These are phyloP conservation scores for Vulpes vulpes DNA, from an alignment of 2,113 vertebrate species.

Conservation along the genomic window DNA sequence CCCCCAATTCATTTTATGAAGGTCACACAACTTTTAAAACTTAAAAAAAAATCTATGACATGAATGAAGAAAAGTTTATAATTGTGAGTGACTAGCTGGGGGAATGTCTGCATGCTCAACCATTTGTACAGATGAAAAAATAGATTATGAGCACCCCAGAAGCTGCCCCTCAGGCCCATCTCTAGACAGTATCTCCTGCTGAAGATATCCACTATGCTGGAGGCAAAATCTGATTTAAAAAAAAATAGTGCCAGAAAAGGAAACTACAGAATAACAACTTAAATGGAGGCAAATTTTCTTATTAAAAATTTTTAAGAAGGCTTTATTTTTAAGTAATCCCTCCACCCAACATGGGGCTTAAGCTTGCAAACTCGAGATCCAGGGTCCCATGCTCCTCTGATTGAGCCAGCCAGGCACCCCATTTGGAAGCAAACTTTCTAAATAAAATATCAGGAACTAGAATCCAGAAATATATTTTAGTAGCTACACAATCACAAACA, in stretches of 20 bases:
- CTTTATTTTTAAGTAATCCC: neutral
- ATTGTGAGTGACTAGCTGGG: neutral
- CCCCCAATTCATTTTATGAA: neutral
- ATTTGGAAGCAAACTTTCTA: neutral
- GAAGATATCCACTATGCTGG: neutral
- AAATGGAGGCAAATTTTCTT: neutral
- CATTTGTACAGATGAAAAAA: neutral
- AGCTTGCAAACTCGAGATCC: neutral
- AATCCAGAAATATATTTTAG: constrained; percentile 2
- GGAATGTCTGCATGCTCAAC: neutral
- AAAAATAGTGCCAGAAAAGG: neutral
- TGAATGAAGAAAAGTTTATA: neutral
- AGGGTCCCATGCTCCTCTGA: neutral
- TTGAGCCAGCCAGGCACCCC: neutral
- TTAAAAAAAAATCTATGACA: neutral
- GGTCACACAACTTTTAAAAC: neutral
- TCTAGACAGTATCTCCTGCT: neutral
- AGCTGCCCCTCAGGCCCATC: neutral
- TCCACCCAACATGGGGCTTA: neutral
- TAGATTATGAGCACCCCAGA: neutral
- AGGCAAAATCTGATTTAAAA: neutral
- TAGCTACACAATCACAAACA: neutral
- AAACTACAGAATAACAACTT: neutral
- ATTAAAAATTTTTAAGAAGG: neutral
- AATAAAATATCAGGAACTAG: neutral